Conservation (phyloP, 2,797 vertebrate genomes). For the Thalassophryne amazonica region DNA sequence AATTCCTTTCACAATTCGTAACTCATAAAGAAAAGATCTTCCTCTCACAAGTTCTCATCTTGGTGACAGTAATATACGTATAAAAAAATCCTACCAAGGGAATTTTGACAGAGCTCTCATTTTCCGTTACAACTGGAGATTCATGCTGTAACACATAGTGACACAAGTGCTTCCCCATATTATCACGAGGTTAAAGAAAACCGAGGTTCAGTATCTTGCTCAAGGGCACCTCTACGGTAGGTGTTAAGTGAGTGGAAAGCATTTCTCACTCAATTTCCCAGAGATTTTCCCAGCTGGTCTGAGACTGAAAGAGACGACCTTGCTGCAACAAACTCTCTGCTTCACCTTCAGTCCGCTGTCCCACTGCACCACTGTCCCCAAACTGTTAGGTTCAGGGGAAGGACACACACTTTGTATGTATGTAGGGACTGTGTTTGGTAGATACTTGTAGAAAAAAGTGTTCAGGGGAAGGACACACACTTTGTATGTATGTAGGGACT, state of each 20-base stretch:
- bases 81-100: not conserved
- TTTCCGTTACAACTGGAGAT: constrained; percentile 20
- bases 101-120: constrained; percentile 21
- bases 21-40: constrained; percentile 18
- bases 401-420: constrained; percentile 21
- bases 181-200: constrained; percentile 12
- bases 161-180: constrained; percentile 23
- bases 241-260: constrained; percentile 37
- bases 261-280: constrained; percentile 55
- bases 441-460: too few species aligned
- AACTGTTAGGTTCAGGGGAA: constrained; percentile 54
- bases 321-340: constrained; percentile 38
- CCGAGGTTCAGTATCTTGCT: constrained; percentile 26
- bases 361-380: constrained; percentile 22
- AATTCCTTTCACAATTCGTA: constrained; percentile 37
- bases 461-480: constrained; percentile 52
- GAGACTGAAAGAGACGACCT: constrained; percentile 35
- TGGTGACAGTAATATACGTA: not conserved
- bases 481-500: not conserved
- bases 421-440: not conserved
- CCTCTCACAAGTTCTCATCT: constrained; percentile 17
- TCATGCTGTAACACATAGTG: constrained; percentile 9
- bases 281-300: constrained; percentile 35
- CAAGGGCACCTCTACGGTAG: constrained; percentile 52
- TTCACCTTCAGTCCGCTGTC: constrained; percentile 40